Percentiles rank a stretch among this genome's conserved stretches.
Conservation (phyloP, 2,888 invertebrate species). For the Apamea anceps region DNA sequence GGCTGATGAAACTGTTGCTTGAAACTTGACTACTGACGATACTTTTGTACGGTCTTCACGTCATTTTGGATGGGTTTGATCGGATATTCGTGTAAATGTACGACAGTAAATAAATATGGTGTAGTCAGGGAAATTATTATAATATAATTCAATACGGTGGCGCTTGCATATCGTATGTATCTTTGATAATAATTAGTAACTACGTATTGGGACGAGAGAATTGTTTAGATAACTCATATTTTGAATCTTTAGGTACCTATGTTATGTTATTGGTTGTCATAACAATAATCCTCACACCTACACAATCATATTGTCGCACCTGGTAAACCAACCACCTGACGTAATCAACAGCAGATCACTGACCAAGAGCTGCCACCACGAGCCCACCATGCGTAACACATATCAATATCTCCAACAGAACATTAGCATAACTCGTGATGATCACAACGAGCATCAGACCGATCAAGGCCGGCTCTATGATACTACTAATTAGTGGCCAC, state of each 20-base stretch:
- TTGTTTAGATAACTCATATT: not conserved
- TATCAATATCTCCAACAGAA: constrained; percentile 23
- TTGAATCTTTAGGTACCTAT: no score
- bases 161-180: constrained; percentile 14
- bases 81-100: constrained; percentile 52
- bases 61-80: constrained; percentile 31
- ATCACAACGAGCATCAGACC: constrained; percentile 31
- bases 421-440: constrained; percentile 48
- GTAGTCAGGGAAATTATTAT: constrained; percentile 9
- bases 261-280: not conserved
- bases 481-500: constrained; percentile 59
- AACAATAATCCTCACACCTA: not conserved
- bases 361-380: constrained; percentile 9
- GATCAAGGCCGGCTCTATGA: constrained; percentile 35
- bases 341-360: constrained; percentile 2
- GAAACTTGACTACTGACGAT: constrained; percentile 50
- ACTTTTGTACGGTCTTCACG: constrained; percentile 1
- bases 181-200: constrained; percentile 1
- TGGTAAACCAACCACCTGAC: not conserved
- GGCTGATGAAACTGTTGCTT: constrained; percentile 36
- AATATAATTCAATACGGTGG: constrained; percentile 31
- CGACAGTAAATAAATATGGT: constrained; percentile 27
- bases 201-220: not conserved
- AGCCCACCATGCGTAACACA: constrained; percentile 12
- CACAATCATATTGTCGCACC: not conserved